Conservation (phyloP, 1,140 invertebrate genomes). For the Helicoverpa zea region DNA sequence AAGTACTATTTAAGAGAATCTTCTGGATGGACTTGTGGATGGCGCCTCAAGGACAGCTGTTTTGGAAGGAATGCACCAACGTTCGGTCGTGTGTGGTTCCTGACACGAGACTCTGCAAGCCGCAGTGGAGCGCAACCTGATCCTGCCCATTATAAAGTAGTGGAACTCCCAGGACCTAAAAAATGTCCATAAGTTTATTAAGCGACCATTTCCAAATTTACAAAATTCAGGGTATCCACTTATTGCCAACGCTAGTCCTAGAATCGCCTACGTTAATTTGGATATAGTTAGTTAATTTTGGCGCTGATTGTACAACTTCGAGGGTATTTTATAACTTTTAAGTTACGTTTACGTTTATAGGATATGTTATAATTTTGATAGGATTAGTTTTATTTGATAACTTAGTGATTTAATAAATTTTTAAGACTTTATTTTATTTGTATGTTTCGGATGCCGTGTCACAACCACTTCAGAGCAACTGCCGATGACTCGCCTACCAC, state of each 20-base stretch:
- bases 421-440: too few relatives aligned
- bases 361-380: constrained; percentile 22
- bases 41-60: constrained; percentile 58
- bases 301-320: too few relatives aligned
- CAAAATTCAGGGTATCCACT: too few relatives aligned
- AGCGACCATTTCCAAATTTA: too few relatives aligned
- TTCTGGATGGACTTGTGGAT: constrained; percentile 58
- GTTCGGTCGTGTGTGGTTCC: constrained; percentile 46
- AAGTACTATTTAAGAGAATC: constrained; percentile 60
- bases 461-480: too few relatives aligned
- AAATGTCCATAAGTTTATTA: constrained; percentile 39
- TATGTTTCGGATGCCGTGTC: too few relatives aligned
- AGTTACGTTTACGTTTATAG: constrained; percentile 14
- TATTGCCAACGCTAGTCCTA: too few relatives aligned
- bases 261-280: too few relatives aligned
- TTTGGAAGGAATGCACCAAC: constrained; percentile 44
- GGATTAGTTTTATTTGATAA: constrained; percentile 11
- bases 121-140: constrained; percentile 63
- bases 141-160: constrained; percentile 56
- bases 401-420: not conserved
- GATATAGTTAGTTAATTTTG: too few relatives aligned
- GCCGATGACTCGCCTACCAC: not conserved
- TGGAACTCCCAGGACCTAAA: not conserved
- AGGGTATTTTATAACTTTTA: constrained; percentile 18
- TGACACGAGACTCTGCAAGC: constrained; percentile 52